Evolutionary conservation across 2,888 invertebrate genomes (phyloP).

Genomic region (Chalcosyrphus nemorum): DNA sequence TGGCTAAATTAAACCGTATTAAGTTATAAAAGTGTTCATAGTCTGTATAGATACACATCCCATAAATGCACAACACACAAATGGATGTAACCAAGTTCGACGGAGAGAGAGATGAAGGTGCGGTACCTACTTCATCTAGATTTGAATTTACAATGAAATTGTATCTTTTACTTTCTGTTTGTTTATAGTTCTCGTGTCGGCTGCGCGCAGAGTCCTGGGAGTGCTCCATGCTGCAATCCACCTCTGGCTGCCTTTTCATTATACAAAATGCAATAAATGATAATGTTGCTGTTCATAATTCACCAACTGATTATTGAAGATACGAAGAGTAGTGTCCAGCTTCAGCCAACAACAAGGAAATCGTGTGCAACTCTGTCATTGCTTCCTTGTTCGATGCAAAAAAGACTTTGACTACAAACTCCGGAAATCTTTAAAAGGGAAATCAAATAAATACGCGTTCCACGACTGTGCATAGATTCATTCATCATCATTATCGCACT

Average conservation of each 20-base stretch:
- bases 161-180: slow-evolving; percentile 31
- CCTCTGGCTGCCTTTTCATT: slow-evolving; percentile 16
- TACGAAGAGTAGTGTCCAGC: background rate
- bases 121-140: slow-evolving; percentile 63
- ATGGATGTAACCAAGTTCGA: background rate
- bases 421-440: slow-evolving; percentile 58
- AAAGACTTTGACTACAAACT: background rate
- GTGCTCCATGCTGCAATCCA: slow-evolving; percentile 12
- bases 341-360: slow-evolving; percentile 22
- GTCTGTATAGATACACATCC: background rate
- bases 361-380: background rate
- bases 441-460: slow-evolving; percentile 41
- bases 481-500: slow-evolving; percentile 29
- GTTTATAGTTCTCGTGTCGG: slow-evolving; percentile 27
- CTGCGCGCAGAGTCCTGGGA: slow-evolving; percentile 31
- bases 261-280: slow-evolving; percentile 24
- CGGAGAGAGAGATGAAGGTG: slow-evolving; percentile 29
- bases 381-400: background rate
- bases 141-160: slow-evolving; percentile 60
- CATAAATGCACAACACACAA: background rate
- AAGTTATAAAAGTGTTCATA: slow-evolving; percentile 49
- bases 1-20: slow-evolving; percentile 39
- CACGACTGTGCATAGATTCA: slow-evolving; percentile 33
- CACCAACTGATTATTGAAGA: slow-evolving; percentile 58
- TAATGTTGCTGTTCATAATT: slow-evolving; percentile 51